Conservation (phyloP, 2,113 vertebrate species). For the Litocranius walleri region DNA sequence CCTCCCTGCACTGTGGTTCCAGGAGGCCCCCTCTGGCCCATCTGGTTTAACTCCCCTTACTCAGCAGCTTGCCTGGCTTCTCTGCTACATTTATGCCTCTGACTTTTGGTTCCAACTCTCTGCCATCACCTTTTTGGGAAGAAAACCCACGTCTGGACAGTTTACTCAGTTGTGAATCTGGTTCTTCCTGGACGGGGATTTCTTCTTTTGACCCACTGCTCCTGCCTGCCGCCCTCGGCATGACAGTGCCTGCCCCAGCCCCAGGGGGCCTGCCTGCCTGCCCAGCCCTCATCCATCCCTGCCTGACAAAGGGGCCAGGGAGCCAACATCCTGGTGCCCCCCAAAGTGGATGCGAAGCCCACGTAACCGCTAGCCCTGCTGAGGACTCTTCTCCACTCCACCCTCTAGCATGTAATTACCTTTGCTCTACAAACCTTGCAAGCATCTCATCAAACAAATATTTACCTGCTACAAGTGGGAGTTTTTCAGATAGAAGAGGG, state of each 20-base stretch:
- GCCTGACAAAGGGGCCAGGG: background rate
- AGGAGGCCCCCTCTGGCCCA: background rate
- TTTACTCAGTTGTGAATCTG: background rate
- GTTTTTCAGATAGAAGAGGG: background rate
- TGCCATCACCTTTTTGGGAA: background rate
- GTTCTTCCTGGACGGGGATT: accelerated
- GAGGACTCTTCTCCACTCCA: background rate
- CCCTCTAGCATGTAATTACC: background rate
- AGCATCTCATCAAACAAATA: background rate
- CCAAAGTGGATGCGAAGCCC: background rate
- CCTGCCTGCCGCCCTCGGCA: accelerated
- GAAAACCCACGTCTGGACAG: background rate
- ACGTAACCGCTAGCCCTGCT: background rate
- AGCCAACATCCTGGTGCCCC: background rate
- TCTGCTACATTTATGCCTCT: background rate
- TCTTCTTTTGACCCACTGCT: background rate
- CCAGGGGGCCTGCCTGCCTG: background rate
- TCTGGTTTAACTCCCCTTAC: background rate
- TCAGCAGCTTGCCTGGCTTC: background rate
- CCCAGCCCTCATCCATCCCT: background rate
- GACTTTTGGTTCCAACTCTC: background rate
- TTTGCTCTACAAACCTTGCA: background rate
- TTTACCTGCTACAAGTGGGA: background rate
- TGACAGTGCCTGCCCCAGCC: background rate
- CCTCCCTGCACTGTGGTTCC: background rate